phyloP scores from a whole-genome alignment of 1,140 invertebrate genomes.

The Eriosoma lanigerum region DNA sequence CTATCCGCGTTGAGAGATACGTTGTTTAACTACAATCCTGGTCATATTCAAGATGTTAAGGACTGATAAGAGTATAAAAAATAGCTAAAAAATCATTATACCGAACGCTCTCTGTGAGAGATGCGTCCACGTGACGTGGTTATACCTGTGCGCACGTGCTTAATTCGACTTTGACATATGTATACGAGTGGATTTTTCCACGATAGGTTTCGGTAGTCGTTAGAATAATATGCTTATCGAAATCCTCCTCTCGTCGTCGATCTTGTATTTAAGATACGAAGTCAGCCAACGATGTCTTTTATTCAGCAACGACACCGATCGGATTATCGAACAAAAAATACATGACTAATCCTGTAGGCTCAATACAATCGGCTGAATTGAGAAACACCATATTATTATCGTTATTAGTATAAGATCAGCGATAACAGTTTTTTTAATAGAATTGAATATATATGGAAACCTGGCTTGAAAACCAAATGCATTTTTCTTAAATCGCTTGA shows the following conservation, averaged over 20 bases:
- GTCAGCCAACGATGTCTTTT: neutral
- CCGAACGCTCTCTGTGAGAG: no score
- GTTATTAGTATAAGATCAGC: neutral
- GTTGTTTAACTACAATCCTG: no score
- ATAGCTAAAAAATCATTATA: no score
- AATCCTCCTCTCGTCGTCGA: neutral
- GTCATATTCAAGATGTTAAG: no score
- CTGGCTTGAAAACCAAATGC: neutral
- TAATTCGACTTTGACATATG: no score
- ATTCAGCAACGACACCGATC: conserved; percentile 9
- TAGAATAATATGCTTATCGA: neutral
- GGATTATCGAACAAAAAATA: conserved; percentile 44
- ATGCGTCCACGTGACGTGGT: no score
- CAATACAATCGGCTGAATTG: conserved; percentile 1
- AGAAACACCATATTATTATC: neutral
- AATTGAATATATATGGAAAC: no score
- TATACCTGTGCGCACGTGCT: no score
- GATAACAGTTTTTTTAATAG: conserved; percentile 23
- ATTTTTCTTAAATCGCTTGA: conserved; percentile 2
- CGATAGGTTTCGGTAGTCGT: neutral
- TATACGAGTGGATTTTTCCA: no score
- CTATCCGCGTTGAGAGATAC: no score
- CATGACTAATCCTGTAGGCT: conserved; percentile 8
- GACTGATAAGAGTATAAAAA: no score
- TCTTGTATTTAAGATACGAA: no score